Evolutionary conservation across 2,888 invertebrate species (phyloP).

Genomic region (Orthosia incerta): DNA sequence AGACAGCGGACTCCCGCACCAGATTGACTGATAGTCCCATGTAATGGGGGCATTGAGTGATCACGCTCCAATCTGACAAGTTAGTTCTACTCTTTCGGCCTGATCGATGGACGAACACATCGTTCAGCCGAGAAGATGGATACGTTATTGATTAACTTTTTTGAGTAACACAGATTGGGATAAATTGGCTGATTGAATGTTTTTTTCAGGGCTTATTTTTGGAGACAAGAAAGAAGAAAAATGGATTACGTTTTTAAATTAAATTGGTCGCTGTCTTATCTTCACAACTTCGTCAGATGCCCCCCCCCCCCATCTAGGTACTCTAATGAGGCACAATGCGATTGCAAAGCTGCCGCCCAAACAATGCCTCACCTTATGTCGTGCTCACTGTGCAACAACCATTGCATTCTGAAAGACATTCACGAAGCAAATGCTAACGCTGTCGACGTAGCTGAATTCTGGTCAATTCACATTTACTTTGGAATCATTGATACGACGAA

Average conservation of each 20-base stretch:
- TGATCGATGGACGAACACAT: slow-evolving; percentile 84
- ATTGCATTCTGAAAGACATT: too few relatives aligned
- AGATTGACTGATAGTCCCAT: slow-evolving; percentile 86
- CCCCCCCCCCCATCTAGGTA: too few relatives aligned
- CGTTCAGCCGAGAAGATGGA: slow-evolving; percentile 69
- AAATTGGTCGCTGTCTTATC: neutral
- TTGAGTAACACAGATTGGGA: slow-evolving; percentile 61
- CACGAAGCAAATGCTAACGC: too few relatives aligned
- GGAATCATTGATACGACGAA: too few relatives aligned
- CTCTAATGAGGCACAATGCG: too few relatives aligned
- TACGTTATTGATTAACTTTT: slow-evolving; percentile 82
- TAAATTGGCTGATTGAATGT: slow-evolving; percentile 57
- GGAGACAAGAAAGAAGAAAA: slow-evolving; percentile 13
- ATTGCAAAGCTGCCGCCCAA: too few relatives aligned
- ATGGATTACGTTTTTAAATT: neutral
- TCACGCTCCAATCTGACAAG: slow-evolving; percentile 89
- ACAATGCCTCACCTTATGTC: too few relatives aligned
- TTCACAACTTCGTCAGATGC: too few relatives aligned
- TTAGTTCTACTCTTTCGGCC: slow-evolving; percentile 83
- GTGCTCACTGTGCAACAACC: too few relatives aligned
- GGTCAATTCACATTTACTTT: too few relatives aligned
- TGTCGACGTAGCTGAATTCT: too few relatives aligned
- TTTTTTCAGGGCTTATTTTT: slow-evolving; percentile 34
- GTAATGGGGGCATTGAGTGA: slow-evolving; percentile 89
- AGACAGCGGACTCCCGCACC: slow-evolving; percentile 66